Evolutionary conservation across 2,888 invertebrate species (phyloP), one percentile per base, ranked within the genome.

Genomic region (Cryptophagus acutangulus): DNA sequence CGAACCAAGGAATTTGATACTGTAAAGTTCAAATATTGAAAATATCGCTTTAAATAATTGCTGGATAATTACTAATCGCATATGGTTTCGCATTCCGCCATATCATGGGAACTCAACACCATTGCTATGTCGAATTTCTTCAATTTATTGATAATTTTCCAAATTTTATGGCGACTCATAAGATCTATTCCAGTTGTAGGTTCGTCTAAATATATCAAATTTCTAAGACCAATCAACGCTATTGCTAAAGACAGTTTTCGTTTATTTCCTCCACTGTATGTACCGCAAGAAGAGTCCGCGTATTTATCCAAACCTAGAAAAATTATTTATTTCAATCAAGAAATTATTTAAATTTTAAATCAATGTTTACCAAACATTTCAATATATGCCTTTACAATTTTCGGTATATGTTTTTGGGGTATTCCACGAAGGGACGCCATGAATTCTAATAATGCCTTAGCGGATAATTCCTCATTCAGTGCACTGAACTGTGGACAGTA

Each of bases 401-500:
- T 33, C 1, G 68, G 48, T 0, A 77, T 66, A 34, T 73, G 68
- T 1, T 63, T 55, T 12, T 68, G 1, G 62, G 55, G 12, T 87
- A 87, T 75, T 0, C 90, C 91, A 2, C 88, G 76, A 34, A 93
- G 69, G 9, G 78, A 70, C 1, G 85, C 85, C 69, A 87, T 81
- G 43, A 87, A 71, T 31, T 65, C 69, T 31, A 94, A 69, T 59
- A 85, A 84, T 62, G 91, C 82, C 41, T 75, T 69, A 0, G 87
- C 84, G 5, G 88, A 87, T 62, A 90, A 75, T 56, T 82, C 82
- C 39, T 76, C 78, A 57, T 91, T 84, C 30, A 92, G 68, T 0
- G 88, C 88, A 69, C 86, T 82, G 65, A 82, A 83, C 72, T 94
- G 94, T 0, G 94, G 93, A 65, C 94, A 94, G 69, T 94, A 94